Evolutionary conservation across 2,888 invertebrate species (phyloP), one percentile per base, ranked within the genome.

Genomic region (Drosophila mulleri): DNA sequence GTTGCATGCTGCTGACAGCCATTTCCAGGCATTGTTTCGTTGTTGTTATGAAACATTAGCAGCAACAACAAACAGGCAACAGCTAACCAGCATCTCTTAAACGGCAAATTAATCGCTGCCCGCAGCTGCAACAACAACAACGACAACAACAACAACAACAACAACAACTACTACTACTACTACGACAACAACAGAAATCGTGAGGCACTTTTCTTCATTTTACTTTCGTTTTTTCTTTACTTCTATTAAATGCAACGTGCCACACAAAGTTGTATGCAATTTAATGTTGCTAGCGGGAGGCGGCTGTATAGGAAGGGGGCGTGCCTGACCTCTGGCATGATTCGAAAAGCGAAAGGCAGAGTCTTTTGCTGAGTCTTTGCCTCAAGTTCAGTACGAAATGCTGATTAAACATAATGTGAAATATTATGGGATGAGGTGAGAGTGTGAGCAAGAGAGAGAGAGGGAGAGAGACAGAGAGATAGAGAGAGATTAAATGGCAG

Each of bases 31-130:
- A 89, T 90, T 90, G 85, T 85, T 80, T 74, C 67, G 58, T 79
- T 89, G 83, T 86, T 86, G 89, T 90, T 90, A 90, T 90, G 84
- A 90, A 84, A 84, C 89, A 78, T 72, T 81, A 90, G 88, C 72
- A 82, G 58, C 78, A 53, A 56, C 84, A 58, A 54, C 62, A 37
- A 61, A 29, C 57, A 50, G 59, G 58, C 75, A 61, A 47, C 61
- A 32, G 58, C 57, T 53, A 62, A 29, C 54, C 41, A 80, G 71
- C 44, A 60, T 57, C 67, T 64, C 56, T 68, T 75, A 82, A 79
- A 56, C 76, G 71, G 72, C 75, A 68, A 82, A 80, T 80, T 80
- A 80, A 66, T 65, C 80, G 62, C 53, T 44, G 78, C 80, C 59
- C 50, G 62, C 65, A 67, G 58, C 78, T 29, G 45, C 61, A 35